phyloP scores from a whole-genome alignment of 2,888 invertebrate species.

The Oligia latruncula region DNA sequence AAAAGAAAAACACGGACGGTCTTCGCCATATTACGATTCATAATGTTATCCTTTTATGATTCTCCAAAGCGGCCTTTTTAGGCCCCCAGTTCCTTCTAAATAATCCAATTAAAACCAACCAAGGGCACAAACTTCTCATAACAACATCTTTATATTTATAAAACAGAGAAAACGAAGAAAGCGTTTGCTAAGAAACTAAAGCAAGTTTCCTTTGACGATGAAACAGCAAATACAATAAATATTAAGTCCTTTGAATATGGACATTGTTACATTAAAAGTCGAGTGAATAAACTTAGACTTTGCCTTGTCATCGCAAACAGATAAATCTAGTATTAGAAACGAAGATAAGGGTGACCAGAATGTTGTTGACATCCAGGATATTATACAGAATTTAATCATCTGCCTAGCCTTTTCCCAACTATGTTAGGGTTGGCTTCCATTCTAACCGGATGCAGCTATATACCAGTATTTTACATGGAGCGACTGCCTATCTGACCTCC shows the following conservation, averaged over 20 bases:
- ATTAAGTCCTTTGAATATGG: slow-evolving; percentile 31
- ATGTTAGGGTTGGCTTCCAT: background rate
- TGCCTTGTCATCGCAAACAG: slow-evolving; percentile 60
- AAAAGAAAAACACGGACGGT: too few relatives aligned
- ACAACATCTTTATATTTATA: slow-evolving; percentile 1
- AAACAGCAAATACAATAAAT: slow-evolving; percentile 42
- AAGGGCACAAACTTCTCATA: slow-evolving; percentile 4
- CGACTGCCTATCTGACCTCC: background rate
- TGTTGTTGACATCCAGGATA: background rate
- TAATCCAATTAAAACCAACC: slow-evolving; percentile 25
- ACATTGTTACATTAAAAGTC: slow-evolving; percentile 57
- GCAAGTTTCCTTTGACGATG: slow-evolving; percentile 34
- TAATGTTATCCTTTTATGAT: too few relatives aligned
- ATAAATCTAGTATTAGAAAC: slow-evolving; percentile 62
- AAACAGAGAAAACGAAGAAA: slow-evolving; percentile 31
- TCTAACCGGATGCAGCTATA: background rate
- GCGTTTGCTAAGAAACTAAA: slow-evolving; percentile 12
- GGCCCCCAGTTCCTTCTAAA: background rate
- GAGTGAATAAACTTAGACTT: slow-evolving; percentile 54
- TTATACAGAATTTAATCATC: background rate
- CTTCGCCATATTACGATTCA: too few relatives aligned
- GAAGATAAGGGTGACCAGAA: slow-evolving; percentile 44
- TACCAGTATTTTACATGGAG: background rate
- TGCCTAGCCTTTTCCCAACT: background rate
- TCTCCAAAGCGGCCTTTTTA: too few relatives aligned